These are phyloP conservation scores for Scytalopus superciliaris DNA, from an alignment of 2,113 vertebrate species.

Conservation along the genomic window DNA sequence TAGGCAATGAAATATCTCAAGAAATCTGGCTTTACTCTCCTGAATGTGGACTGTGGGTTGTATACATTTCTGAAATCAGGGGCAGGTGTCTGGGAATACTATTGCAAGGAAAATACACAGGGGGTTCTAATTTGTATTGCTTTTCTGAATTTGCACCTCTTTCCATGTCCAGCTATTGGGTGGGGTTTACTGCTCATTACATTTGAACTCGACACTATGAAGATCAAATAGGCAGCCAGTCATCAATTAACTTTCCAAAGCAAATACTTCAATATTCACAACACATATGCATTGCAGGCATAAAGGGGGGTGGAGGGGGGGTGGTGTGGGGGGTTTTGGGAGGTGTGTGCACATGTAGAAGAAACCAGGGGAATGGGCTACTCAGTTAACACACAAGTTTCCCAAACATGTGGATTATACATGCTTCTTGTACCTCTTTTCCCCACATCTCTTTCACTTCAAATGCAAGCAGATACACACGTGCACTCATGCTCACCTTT, in stretches of 20 bases:
- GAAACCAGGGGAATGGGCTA: not conserved
- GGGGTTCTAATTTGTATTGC: not conserved
- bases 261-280: constrained; percentile 9
- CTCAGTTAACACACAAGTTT: not conserved
- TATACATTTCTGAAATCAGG: not conserved
- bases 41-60: not conserved
- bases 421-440: not conserved
- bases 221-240: constrained; percentile 49
- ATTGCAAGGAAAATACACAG: constrained; percentile 7
- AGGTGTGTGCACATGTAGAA: not conserved
- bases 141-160: constrained; percentile 30
- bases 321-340: not conserved
- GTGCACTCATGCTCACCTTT: not conserved
- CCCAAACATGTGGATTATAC: not conserved
- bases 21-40: not conserved
- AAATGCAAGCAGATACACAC: not conserved
- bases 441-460: not conserved
- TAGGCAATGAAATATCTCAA: not conserved
- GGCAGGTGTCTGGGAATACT: constrained; percentile 18
- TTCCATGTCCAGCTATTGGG: not conserved
- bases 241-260: constrained; percentile 34
- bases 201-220: not conserved
- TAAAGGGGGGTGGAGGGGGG: not conserved
- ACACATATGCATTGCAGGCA: constrained; percentile 45
- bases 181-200: not conserved